phyloP scores from a whole-genome alignment of 2,113 vertebrate species.

The Reinhardtius hippoglossoides region DNA sequence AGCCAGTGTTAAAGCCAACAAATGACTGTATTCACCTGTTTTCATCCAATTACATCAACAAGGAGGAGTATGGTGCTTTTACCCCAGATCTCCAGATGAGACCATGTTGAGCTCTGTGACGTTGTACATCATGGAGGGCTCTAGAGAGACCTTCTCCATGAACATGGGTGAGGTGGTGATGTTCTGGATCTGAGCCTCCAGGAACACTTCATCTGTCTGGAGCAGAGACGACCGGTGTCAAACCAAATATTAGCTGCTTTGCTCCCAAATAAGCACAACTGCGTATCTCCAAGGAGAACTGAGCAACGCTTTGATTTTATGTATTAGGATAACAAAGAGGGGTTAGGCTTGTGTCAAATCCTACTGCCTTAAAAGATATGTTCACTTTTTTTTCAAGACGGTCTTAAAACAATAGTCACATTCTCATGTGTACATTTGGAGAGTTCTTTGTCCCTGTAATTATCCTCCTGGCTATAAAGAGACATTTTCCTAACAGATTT shows the following conservation, averaged over 20 bases:
- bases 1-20: background rate
- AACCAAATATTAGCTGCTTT: background rate
- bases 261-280: background rate
- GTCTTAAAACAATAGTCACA: background rate
- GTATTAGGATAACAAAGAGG: background rate
- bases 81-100: constrained; percentile 84
- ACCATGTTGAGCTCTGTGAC: constrained; percentile 94
- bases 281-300: constrained; percentile 51
- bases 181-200: constrained; percentile 99
- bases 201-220: constrained; percentile 98
- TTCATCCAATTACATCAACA: background rate
- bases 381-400: background rate
- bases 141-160: constrained; percentile 98
- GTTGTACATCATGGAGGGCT: constrained; percentile 97
- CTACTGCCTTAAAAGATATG: constrained; percentile 33
- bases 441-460: background rate
- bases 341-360: constrained; percentile 15
- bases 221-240: constrained; percentile 25
- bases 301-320: constrained; percentile 43
- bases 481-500: background rate
- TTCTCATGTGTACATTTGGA: background rate
- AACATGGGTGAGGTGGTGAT: constrained; percentile 99
- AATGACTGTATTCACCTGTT: too few species aligned
- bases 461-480: background rate
- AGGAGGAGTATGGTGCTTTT: constrained; percentile 39